Evolutionary conservation across 2,797 vertebrate species (phyloP).

Genomic region (Squalus acanthias): DNA sequence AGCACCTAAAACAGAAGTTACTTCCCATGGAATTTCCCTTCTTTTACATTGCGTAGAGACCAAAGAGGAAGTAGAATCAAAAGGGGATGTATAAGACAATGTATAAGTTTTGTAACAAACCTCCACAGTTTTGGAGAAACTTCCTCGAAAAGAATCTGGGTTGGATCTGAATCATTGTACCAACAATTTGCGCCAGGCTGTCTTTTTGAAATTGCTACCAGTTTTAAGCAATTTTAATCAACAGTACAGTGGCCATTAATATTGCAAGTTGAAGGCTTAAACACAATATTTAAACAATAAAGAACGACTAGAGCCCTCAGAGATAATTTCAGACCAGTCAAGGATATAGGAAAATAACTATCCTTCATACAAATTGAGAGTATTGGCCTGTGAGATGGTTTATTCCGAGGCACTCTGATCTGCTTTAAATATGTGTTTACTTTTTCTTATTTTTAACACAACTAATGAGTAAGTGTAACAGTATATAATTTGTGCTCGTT

Average conservation of each 20-base stretch:
- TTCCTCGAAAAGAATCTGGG: not conserved
- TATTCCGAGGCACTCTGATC: not conserved
- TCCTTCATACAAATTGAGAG: not conserved
- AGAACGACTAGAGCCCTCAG: not conserved
- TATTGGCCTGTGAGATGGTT: not conserved
- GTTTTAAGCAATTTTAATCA: slow-evolving; percentile 11
- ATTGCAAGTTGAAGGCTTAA: not conserved
- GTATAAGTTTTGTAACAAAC: not conserved
- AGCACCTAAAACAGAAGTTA: not conserved
- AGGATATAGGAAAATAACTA: not conserved
- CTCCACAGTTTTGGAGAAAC: not conserved
- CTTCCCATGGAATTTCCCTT: not conserved
- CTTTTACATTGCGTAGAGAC: not conserved
- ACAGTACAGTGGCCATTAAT: not conserved
- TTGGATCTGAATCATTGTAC: not conserved
- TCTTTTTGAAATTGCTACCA: not conserved
- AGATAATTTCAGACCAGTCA: not conserved
- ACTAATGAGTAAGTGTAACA: not conserved
- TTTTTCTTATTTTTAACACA: not conserved
- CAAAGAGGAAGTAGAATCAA: not conserved
- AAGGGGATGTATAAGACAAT: not conserved
- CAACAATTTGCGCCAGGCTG: not conserved
- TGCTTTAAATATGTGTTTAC: not conserved
- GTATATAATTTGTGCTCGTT: slow-evolving; percentile 31
- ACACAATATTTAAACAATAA: not conserved